Base-by-base conservation (phyloP, 2,797 vertebrate species). In the Apodemus agrarius region DNA sequence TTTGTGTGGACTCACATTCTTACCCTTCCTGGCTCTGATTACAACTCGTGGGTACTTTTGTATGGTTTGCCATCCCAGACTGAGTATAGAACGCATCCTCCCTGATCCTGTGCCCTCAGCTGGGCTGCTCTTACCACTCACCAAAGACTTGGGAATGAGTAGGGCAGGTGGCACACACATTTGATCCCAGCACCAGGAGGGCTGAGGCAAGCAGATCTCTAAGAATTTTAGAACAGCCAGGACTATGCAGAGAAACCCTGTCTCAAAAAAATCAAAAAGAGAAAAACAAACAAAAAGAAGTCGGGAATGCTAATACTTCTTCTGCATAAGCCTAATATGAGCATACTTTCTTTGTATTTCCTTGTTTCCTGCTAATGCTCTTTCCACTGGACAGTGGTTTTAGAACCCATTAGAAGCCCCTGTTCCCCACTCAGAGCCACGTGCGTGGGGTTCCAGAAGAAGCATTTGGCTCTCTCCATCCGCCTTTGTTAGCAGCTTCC, bases 131-230 rank as follows among this genome's bases (percentile, higher is more conserved):
- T 72, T 89, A 81, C 57, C 21, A 14, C 14, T 59, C 26, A 13
- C 59, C 59, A 46, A 94, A 43, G 83, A 93, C 31, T 34, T 92
- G 37, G 63, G 61, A 90, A 37, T 95, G 75, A 72, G 67, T 72
- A 3, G 17, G 67, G 67, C 8, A 17, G 2, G 17, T 72, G 67
- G 17, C 67, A 21, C 17, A 72, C 67, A 69, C 19, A 14, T 72
- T 72, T 9, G 67, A 72, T n/a, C 67, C 34, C n/a, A 37, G 67
- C 17, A 19, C 17, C 34, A 72, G 67, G 34, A 34, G 19, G 67
- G 67, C 67, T 72, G 67, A 72, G 34, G 3, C 67, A 72, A 21
- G 67, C 67, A n/a, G 17, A 72, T 72, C 67, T 72, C 34, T 69
- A 65, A 31, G 67, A 69, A 69, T 69, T 69, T 69, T 69, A 69